Percentiles rank a stretch among this genome's conserved stretches.
These are phyloP conservation scores for Buphagus erythrorhynchus DNA, from an alignment of 2,797 vertebrate genomes.

Conservation along the genomic window DNA sequence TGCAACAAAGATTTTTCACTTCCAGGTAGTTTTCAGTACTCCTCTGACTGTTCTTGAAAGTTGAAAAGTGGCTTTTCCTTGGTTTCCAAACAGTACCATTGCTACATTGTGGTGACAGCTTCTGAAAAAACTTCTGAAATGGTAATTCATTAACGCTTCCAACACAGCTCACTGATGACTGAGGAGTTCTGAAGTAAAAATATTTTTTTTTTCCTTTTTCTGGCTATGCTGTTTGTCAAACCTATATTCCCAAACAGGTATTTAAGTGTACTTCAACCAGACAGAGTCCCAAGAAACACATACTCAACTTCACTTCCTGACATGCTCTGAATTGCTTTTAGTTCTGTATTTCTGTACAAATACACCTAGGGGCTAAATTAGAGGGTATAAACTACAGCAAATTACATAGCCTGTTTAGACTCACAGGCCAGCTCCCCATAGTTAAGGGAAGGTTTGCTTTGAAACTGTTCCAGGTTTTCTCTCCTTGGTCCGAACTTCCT, in stretches of 20 bases:
- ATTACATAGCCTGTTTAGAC: constrained; percentile 34
- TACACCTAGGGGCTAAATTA: constrained; percentile 43
- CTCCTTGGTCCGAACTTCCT: not conserved
- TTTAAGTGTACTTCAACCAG: not conserved
- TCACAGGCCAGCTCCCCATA: not conserved
- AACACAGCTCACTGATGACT: not conserved
- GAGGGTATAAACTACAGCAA: not conserved
- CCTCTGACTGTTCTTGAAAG: not conserved
- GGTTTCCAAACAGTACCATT: not conserved
- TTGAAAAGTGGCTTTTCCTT: not conserved
- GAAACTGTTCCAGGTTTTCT: not conserved
- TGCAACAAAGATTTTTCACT: not conserved
- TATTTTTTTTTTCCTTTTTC: not conserved
- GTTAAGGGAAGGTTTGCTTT: constrained; percentile 2
- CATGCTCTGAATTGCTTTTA: constrained; percentile 9
- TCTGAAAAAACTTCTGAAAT: not conserved
- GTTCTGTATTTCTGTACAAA: constrained; percentile 8
- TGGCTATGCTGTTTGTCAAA: not conserved
- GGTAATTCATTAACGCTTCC: not conserved
- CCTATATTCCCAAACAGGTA: not conserved
- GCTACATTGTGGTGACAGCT: not conserved
- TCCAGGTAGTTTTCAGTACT: not conserved
- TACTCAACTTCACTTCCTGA: not conserved
- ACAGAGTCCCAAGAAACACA: constrained; percentile 1
- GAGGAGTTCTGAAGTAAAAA: not conserved